Conservation (phyloP, 2,888 invertebrate genomes). For the Xestia rhomboidea region DNA sequence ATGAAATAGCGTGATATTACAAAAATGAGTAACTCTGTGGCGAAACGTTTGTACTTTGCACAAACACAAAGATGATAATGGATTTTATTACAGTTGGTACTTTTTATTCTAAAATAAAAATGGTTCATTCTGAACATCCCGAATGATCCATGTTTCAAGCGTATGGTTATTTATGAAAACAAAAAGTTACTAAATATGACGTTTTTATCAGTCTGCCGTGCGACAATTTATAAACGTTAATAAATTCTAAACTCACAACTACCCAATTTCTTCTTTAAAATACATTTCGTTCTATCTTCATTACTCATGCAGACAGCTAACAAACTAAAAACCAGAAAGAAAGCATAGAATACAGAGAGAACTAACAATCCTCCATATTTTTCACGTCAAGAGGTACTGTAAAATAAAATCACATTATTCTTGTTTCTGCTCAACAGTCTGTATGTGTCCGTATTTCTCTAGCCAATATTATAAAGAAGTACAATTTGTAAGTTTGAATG, state of each 20-base stretch:
- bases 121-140: background rate
- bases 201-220: too few relatives aligned
- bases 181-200: too few relatives aligned
- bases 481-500: background rate
- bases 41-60: too few relatives aligned
- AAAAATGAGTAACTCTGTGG: too few relatives aligned
- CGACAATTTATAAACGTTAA: background rate
- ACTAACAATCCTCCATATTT: slow-evolving; percentile 11
- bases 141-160: background rate
- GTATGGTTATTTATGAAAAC: background rate
- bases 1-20: too few relatives aligned
- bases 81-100: too few relatives aligned
- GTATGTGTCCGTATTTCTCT: background rate
- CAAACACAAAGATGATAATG: too few relatives aligned
- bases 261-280: background rate
- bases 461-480: background rate
- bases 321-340: background rate
- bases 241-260: background rate
- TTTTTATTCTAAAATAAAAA: too few relatives aligned
- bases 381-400: slow-evolving; percentile 2
- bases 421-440: background rate
- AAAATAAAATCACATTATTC: slow-evolving; percentile 1
- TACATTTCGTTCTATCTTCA: background rate
- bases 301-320: background rate
- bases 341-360: slow-evolving; percentile 10